phyloP scores from a whole-genome alignment of 1,140 invertebrate genomes.

The Drosophila eugracilis region DNA sequence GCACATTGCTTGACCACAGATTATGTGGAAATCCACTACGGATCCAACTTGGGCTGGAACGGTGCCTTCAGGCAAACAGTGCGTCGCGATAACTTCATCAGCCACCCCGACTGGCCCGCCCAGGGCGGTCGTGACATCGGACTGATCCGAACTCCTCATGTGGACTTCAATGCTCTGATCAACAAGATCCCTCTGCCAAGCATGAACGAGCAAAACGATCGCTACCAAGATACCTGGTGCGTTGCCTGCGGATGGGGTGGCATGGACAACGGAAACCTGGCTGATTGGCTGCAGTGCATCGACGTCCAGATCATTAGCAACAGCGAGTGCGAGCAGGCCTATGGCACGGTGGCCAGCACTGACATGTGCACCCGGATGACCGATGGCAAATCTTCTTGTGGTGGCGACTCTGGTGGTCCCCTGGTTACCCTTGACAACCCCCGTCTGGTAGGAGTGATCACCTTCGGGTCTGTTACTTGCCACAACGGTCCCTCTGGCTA shows the following conservation, averaged over 20 bases:
- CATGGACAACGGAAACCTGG: constrained; percentile 47
- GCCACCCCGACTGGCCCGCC: constrained; percentile 46
- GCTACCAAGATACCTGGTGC: constrained; percentile 48
- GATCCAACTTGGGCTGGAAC: constrained; percentile 53
- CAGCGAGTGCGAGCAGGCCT: constrained; percentile 36
- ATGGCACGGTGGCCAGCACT: constrained; percentile 38
- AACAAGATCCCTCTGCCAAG: constrained; percentile 51
- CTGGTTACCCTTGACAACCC: constrained; percentile 40
- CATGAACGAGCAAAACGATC: constrained; percentile 26
- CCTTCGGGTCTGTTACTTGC: constrained; percentile 14
- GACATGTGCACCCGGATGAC: constrained; percentile 54
- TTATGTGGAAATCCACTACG: constrained; percentile 65
- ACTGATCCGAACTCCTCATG: constrained; percentile 48
- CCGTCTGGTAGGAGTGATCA: constrained; percentile 30
- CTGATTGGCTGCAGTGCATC: constrained; percentile 54
- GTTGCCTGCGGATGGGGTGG: constrained; percentile 67
- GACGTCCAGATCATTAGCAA: constrained; percentile 62
- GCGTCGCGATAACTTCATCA: constrained; percentile 51
- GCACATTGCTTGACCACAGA: constrained; percentile 86
- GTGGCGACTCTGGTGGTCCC: constrained; percentile 86
- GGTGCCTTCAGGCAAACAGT: constrained; percentile 45
- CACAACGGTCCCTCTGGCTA: constrained; percentile 36
- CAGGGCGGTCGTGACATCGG: constrained; percentile 59
- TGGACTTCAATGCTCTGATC: constrained; percentile 37
- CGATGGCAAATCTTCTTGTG: constrained; percentile 54